Base-by-base conservation (phyloP, 1,140 invertebrate species). In the Meloidogyne exigua region DNA sequence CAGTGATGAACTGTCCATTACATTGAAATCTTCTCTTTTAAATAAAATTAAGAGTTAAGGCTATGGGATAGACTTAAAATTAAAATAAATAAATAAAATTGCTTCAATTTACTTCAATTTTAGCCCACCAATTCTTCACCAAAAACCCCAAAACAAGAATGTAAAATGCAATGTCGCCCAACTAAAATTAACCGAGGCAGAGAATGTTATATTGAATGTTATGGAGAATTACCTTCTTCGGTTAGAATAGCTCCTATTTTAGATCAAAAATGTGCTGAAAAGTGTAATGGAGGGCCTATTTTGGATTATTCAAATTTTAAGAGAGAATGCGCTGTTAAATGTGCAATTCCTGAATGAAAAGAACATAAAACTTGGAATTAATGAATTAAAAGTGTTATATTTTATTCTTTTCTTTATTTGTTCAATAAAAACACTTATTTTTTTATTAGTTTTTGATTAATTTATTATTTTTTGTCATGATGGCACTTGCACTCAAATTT, bases 271-370 rank as follows among this genome's bases (percentile, higher is more conserved):
- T 57, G 49, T 57, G 49, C 49, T 57, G 49, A 57, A 57, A n/a
- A 57, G 5, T 57, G 49, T 57, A 57, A 57, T 57, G 49, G 49
- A 57, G 49, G 49, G 9, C 49, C 49, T n/a, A n/a, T 57, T 57
- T 18, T 1, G 18, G 49, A 57, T 57, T 57, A 57, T n/a, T 57
- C 49, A 7, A 57, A 57, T 57, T 57, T 57, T 57, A 57, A 57
- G 18, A 57, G 18, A n/a, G 49, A 57, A 57, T 57, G 49, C 2
- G 49, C 49, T 57, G 4, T 57, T 57, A 57, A 57, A 57, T 57
- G 49, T 57, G 49, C 49, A 57, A 57, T 57, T n/a, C 49, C 49
- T 57, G 49, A 57, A 57, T n/a, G 49, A 57, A 57, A n/a, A n/a
- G 7, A 10, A 7, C 4, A n/a, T n/a, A 39, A 39, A 39, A 39